These are phyloP conservation scores for Microchrysa polita DNA, from an alignment of 2,888 invertebrate genomes.

Conservation along the genomic window DNA sequence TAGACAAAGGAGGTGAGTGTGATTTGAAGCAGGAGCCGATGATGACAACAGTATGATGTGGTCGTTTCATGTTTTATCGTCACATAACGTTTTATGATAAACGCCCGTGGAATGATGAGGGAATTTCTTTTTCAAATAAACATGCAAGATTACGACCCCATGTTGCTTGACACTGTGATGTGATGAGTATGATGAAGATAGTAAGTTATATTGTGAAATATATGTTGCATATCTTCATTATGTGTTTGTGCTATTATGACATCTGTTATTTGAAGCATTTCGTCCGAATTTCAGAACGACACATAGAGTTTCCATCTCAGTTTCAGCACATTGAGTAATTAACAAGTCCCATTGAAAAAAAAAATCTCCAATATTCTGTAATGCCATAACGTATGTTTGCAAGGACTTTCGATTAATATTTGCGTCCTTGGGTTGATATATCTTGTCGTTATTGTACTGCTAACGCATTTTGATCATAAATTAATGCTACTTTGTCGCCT, in stretches of 20 bases:
- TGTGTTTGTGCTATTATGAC: background rate
- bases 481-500: too few relatives aligned
- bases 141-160: background rate
- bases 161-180: background rate
- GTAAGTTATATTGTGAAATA: conserved; percentile 9
- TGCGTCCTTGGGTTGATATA: too few relatives aligned
- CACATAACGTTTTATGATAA: conserved; percentile 14
- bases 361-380: too few relatives aligned
- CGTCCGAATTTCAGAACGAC: background rate
- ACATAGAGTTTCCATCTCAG: background rate
- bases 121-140: conserved; percentile 5
- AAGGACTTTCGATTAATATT: too few relatives aligned
- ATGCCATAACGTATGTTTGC: too few relatives aligned
- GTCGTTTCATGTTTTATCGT: conserved; percentile 20
- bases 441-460: too few relatives aligned
- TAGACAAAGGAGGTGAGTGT: background rate
- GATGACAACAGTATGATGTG: conserved; percentile 1
- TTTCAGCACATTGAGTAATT: background rate
- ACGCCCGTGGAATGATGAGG: conserved; percentile 4
- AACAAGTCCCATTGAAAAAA: background rate
- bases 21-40: background rate
- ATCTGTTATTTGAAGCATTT: background rate
- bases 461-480: too few relatives aligned
- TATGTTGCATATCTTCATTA: background rate
- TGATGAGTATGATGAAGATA: conserved; percentile 7